Evolutionary conservation across 2,888 invertebrate species (phyloP), one percentile per base, ranked within the genome.

Genomic region (Microctonus brassicae): DNA sequence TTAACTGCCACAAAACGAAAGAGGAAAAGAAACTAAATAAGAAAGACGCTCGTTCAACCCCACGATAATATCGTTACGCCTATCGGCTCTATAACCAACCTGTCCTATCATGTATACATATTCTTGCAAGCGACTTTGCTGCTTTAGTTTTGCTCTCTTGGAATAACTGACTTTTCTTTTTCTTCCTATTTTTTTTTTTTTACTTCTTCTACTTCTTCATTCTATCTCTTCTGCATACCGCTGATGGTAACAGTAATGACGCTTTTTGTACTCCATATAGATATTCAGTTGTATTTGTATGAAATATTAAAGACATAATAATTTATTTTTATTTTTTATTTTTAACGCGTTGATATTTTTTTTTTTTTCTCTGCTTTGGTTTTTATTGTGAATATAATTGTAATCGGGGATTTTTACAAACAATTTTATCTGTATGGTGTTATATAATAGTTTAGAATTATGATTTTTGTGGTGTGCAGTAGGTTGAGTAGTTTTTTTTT

Each of bases 41-140:
- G 29, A 7, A 7, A 29, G 29, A 29, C 29, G 7, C 7, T 29
- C 7, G 29, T 68, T 70, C 63, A 47, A 73, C 73, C 67, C 66
- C 67, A 66, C 63, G 73, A 73, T 75, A 76, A 75, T 76, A 75
- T 75, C 72, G 72, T 73, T 71, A 73, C 68, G 72, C 73, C 73
- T 72, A 72, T 75, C 75, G 69, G 60, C 66, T 42, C 36, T 20
- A 53, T 33, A 42, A 33, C 26, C 55, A 39, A 17, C 60, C n/a
- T n/a, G 26, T 34, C 24, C 29, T 42, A 33, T 47, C 20, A 17
- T 29, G 65, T 22, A n/a, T n/a, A n/a, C n/a, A 36, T 63, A n/a
- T 39, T 34, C 33, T 1, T 17, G 24, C 26, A 34, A 13, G 47
- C 39, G 17, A 39, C 9, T 61, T 68, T 61, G 34, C 34, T 22